Evolutionary conservation across 30 jellyfish, hydroid and myxozoan genomes (phyloP).

Genomic region (Nemopilema nomurai): DNA sequence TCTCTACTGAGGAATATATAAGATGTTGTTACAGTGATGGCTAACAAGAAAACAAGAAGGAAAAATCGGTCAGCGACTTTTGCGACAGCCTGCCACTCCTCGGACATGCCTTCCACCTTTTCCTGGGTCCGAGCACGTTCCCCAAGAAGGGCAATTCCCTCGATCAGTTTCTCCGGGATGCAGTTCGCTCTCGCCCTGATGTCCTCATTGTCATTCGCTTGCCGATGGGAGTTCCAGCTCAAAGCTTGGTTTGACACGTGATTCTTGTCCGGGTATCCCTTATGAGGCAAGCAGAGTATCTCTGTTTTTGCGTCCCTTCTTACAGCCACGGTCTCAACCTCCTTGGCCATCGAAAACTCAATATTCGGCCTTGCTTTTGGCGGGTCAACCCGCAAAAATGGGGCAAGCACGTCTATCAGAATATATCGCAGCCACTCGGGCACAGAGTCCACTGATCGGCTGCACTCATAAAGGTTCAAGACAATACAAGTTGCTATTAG

Average conservation of each 20-base stretch:
- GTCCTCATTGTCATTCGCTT: conserved; percentile 37
- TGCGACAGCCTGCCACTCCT: conserved; percentile 94
- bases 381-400: conserved; percentile 83
- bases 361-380: conserved; percentile 61
- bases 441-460: conserved; percentile 73
- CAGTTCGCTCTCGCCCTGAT: conserved; percentile 13
- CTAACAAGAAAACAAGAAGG: conserved; percentile 66
- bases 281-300: conserved; percentile 53
- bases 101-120: conserved; percentile 63
- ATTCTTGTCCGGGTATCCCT: conserved; percentile 31
- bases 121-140: conserved; percentile 89
- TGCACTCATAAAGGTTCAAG: conserved; percentile 80
- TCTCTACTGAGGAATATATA: conserved; percentile 73
- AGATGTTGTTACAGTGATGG: conserved; percentile 79
- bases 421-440: conserved; percentile 71
- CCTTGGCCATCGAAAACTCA: conserved; percentile 19
- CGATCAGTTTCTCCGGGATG: conserved; percentile 78
- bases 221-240: conserved; percentile 35
- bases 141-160: conserved; percentile 80
- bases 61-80: conserved; percentile 88
- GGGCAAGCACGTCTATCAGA: conserved; percentile 77
- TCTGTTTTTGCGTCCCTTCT: conserved; percentile 55
- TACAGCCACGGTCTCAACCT: conserved; percentile 48
- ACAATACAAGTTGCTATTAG: conserved; percentile 89
- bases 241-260: conserved; percentile 18